phyloP scores from a whole-genome alignment of 1,140 invertebrate genomes.

The Mamestra configurata region DNA sequence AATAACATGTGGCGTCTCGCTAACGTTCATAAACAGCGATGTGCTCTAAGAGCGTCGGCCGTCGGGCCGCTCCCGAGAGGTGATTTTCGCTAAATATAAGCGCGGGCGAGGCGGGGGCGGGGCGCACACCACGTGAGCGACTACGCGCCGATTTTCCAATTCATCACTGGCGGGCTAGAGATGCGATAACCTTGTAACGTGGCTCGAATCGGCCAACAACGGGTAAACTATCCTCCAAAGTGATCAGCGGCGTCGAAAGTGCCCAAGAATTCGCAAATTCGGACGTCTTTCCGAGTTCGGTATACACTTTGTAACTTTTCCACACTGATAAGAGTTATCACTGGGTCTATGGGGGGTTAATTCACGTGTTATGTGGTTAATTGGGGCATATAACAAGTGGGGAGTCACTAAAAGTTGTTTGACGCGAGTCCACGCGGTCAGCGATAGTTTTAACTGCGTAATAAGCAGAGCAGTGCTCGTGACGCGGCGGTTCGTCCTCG shows the following conservation, averaged over 20 bases:
- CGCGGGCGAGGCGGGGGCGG: slow-evolving; percentile 81
- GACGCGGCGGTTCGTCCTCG: slow-evolving; percentile 72
- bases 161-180: slow-evolving; percentile 84
- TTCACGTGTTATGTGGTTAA: slow-evolving; percentile 42
- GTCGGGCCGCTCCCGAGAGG: slow-evolving; percentile 81
- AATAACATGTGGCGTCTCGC: slow-evolving; percentile 86
- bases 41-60: slow-evolving; percentile 75
- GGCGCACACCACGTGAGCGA: slow-evolving; percentile 85
- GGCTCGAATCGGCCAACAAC: slow-evolving; percentile 73
- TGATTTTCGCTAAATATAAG: slow-evolving; percentile 88
- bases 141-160: slow-evolving; percentile 88
- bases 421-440: slow-evolving; percentile 80
- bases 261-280: slow-evolving; percentile 68
- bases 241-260: slow-evolving; percentile 66
- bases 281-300: slow-evolving; percentile 64
- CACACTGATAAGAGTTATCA: slow-evolving; percentile 80
- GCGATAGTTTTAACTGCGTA: slow-evolving; percentile 83
- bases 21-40: slow-evolving; percentile 85
- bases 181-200: slow-evolving; percentile 87
- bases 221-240: slow-evolving; percentile 69
- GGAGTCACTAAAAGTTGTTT: slow-evolving; percentile 56
- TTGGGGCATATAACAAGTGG: slow-evolving; percentile 3
- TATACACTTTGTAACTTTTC: slow-evolving; percentile 77
- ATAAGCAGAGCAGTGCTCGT: slow-evolving; percentile 76
- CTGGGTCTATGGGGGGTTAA: slow-evolving; percentile 59